Conservation (phyloP, 2,888 invertebrate species). For the Quadroppia sp. region DNA sequence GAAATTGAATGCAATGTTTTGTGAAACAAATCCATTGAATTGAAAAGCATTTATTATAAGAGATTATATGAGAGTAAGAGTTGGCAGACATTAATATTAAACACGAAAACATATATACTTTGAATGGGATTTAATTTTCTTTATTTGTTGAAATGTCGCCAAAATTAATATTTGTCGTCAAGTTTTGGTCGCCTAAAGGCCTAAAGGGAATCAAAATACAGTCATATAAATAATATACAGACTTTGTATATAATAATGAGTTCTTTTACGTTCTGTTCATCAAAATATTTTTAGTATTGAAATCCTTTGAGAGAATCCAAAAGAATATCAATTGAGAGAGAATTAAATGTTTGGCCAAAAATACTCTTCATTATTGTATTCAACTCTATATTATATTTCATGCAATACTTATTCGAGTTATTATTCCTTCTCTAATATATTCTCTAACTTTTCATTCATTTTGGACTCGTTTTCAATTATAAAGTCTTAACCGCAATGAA, state of each 20-base stretch:
- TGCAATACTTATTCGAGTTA: too few relatives aligned
- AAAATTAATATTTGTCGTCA: constrained; percentile 26
- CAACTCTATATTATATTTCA: too few relatives aligned
- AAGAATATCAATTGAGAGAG: background rate
- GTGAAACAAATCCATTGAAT: background rate
- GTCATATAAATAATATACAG: too few relatives aligned
- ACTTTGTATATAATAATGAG: constrained; percentile 10
- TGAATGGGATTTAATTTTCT: background rate
- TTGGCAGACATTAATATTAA: background rate
- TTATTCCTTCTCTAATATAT: too few relatives aligned
- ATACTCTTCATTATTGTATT: background rate
- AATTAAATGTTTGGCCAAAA: background rate
- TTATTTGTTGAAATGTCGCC: constrained; percentile 2
- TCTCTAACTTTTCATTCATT: too few relatives aligned
- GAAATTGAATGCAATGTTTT: background rate
- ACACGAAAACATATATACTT: background rate
- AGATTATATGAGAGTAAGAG: background rate
- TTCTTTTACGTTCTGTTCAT: background rate
- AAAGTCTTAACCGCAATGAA: background rate
- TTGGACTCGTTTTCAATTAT: constrained; percentile 2
- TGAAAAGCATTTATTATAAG: background rate
- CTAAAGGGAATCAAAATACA: too few relatives aligned
- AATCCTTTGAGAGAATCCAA: constrained; percentile 4
- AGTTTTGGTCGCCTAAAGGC: background rate
- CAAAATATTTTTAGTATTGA: background rate